Evolutionary conservation across 37 sponge, comb jelly and placozoan species (phyloP), one percentile per base, ranked within the genome.

Genomic region (Aphrocallistes beatrix): DNA sequence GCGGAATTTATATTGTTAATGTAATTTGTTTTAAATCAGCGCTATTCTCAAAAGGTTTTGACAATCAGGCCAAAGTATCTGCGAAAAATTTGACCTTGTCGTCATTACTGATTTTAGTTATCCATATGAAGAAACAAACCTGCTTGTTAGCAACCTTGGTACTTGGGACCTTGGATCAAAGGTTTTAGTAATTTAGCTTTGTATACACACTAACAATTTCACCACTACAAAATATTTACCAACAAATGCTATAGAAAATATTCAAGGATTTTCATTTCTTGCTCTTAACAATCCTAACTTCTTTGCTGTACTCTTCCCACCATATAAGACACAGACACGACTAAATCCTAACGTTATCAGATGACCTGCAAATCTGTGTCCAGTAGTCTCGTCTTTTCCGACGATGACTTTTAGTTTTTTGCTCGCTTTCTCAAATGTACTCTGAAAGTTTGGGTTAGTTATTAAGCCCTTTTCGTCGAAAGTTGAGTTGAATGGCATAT

Each of bases 251-350:
- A 60, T 25, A 32, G 3, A 60, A 60, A 32, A 60, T 13, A 25
- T 60, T 60, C 75, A 25, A 60, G 21, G n/a, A n/a, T n/a, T n/a
- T n/a, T n/a, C n/a, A n/a, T 60, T 21, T 19, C n/a, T 60, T 60
- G 75, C n/a, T 13, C 75, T 21, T 32, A 60, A 13, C 34, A 60
- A 13, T 60, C 34, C 75, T 60, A 60, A 28, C 34, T 60, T 60
- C 21, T 60, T 60, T 3, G 34, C 75, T 19, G 75, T 60, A 6
- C 21, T 13, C 75, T 60, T 60, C 34, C 91, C 93, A 6, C 87
- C 90, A 36, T 90, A 81, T 0, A 96, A 86, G 0, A 90, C 88
- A 87, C 94, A 93, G 39, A 96, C 94, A 37, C 87, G 86, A 38
- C 86, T 90, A 83, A 88, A 92, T 47, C 84, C 38, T 50, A 89